Evolutionary conservation across 2,888 invertebrate genomes (phyloP).

Genomic region (Phengaris alcon): DNA sequence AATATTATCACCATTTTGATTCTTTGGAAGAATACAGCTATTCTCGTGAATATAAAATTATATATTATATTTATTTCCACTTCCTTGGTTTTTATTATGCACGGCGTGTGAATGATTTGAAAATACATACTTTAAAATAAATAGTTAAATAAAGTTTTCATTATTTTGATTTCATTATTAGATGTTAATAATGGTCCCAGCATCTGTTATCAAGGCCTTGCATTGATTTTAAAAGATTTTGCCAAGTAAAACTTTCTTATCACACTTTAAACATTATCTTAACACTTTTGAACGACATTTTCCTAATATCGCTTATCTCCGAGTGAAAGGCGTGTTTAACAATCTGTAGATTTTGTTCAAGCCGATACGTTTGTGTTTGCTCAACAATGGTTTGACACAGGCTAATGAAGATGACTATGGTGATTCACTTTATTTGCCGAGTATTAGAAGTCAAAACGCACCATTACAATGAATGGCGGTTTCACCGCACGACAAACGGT

Average conservation of each 20-base stretch:
- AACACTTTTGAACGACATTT: neutral
- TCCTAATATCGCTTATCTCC: neutral
- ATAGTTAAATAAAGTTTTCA: too few relatives aligned
- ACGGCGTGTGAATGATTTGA: neutral
- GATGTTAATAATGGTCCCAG: too few relatives aligned
- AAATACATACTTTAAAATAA: neutral
- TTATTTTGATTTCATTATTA: too few relatives aligned
- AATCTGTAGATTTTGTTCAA: neutral
- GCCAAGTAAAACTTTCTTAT: too few relatives aligned
- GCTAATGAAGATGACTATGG: constrained; percentile 3
- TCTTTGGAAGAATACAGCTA: neutral
- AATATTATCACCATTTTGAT: neutral
- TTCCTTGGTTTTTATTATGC: constrained; percentile 2
- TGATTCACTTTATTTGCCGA: constrained; percentile 11
- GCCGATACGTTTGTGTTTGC: constrained; percentile 6
- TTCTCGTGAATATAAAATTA: neutral
- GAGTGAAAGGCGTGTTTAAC: neutral
- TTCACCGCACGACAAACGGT: constrained; percentile 28
- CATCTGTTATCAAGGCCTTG: too few relatives aligned
- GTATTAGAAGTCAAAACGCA: constrained; percentile 25
- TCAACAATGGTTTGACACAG: constrained; percentile 1
- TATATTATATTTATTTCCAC: neutral
- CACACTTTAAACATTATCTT: too few relatives aligned
- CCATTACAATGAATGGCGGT: constrained; percentile 25
- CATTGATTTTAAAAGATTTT: too few relatives aligned